Percentiles rank a stretch among this genome's conserved stretches.
phyloP scores from a whole-genome alignment of 2,797 vertebrate species.

The Squalus acanthias region DNA sequence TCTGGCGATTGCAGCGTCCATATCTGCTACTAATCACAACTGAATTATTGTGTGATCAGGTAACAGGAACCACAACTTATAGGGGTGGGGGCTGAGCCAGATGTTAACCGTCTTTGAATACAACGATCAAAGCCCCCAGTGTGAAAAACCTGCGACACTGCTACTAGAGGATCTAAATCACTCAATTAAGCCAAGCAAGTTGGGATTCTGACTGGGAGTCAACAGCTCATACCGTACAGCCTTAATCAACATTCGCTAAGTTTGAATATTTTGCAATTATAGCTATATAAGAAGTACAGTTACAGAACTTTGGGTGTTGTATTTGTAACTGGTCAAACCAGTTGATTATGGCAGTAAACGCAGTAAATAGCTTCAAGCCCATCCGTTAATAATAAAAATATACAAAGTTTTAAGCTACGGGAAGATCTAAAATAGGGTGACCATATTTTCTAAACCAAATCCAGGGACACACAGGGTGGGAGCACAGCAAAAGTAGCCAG shows the following conservation, averaged over 20 bases:
- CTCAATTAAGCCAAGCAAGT: neutral
- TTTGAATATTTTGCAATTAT: neutral
- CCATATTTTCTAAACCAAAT: no score
- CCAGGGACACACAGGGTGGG: no score
- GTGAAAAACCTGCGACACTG: neutral
- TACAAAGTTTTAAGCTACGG: neutral
- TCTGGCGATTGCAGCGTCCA: neutral
- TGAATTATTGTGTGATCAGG: neutral
- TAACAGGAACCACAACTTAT: neutral
- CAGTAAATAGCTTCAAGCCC: neutral
- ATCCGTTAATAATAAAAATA: neutral
- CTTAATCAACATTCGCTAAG: neutral
- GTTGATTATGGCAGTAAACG: neutral
- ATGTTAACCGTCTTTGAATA: neutral
- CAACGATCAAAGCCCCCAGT: neutral
- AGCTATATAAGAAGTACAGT: no score
- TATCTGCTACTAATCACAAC: neutral
- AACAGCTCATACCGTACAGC: neutral
- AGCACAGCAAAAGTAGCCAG: no score
- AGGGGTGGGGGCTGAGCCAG: neutral
- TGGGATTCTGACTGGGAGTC: neutral
- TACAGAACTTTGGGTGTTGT: neutral
- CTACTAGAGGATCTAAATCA: neutral
- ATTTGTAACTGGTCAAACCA: neutral
- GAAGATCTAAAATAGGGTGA: neutral